Evolutionary conservation across 2,113 vertebrate species (phyloP).

Genomic region (Chloebia gouldiae): DNA sequence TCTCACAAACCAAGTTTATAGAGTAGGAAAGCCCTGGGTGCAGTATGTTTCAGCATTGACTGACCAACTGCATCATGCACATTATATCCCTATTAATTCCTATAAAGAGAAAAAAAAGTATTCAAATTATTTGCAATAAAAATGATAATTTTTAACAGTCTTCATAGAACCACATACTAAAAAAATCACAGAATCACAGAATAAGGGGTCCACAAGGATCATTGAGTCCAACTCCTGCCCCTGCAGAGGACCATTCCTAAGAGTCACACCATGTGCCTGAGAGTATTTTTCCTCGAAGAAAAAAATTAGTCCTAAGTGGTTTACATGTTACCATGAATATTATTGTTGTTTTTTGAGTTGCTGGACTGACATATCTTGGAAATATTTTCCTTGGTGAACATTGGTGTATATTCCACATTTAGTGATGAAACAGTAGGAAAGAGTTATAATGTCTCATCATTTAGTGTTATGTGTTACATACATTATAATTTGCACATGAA

Average conservation of each 20-base stretch:
- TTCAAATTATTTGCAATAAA: not conserved
- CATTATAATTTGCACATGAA: not conserved
- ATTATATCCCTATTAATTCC: not conserved
- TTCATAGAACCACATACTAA: not conserved
- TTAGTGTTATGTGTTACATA: not conserved
- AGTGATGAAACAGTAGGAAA: not conserved
- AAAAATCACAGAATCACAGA: not conserved
- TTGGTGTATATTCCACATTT: not conserved
- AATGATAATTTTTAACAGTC: not conserved
- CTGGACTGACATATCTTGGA: not conserved
- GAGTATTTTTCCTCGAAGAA: not conserved
- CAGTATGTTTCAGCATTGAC: not conserved
- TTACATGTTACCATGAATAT: not conserved
- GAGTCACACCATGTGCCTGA: not conserved
- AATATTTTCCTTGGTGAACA: not conserved
- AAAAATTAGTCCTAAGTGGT: not conserved
- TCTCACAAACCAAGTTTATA: not conserved
- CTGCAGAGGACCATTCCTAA: not conserved
- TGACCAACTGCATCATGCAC: not conserved
- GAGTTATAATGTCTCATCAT: not conserved
- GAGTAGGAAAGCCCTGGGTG: not conserved
- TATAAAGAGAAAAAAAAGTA: constrained; percentile 2
- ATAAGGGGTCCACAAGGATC: not conserved
- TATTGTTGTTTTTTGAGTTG: not conserved
- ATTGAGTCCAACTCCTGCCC: not conserved